These are phyloP conservation scores for Notoglanidium macrostoma DNA, from an alignment of 2,797 vertebrate genomes.

Conservation along the genomic window DNA sequence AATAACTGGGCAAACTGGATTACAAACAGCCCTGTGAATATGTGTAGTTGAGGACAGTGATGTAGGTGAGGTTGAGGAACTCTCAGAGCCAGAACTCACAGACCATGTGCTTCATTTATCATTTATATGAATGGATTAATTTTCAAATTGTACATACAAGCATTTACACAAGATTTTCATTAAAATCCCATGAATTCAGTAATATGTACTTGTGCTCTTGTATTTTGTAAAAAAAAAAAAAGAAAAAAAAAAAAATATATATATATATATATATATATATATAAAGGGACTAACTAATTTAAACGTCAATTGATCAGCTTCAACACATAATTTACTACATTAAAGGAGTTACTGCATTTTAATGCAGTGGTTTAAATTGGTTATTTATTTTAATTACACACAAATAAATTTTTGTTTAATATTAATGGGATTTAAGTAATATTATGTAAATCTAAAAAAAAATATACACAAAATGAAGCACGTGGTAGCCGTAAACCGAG, in stretches of 20 bases:
- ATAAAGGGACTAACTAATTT: background rate
- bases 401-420: background rate
- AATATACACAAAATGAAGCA: background rate
- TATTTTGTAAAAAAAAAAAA: background rate
- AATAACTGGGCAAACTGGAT: background rate
- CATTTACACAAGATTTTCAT: background rate
- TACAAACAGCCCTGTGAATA: background rate
- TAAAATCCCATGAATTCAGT: background rate
- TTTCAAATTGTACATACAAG: background rate
- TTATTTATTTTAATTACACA: background rate
- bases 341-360: background rate
- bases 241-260: background rate
- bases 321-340: background rate
- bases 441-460: background rate
- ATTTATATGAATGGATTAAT: background rate
- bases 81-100: background rate
- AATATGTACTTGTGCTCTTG: background rate
- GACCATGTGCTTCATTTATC: background rate
- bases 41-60: background rate
- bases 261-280: no score
- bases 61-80: background rate
- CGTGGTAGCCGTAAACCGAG: background rate
- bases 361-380: background rate
- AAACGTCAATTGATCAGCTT: background rate
- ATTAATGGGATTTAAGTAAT: background rate